A percentile compares a stretch with the other conserved stretches of the same genome.
phyloP scores from a whole-genome alignment of 2,113 vertebrate species.

The Cyanistes caeruleus region DNA sequence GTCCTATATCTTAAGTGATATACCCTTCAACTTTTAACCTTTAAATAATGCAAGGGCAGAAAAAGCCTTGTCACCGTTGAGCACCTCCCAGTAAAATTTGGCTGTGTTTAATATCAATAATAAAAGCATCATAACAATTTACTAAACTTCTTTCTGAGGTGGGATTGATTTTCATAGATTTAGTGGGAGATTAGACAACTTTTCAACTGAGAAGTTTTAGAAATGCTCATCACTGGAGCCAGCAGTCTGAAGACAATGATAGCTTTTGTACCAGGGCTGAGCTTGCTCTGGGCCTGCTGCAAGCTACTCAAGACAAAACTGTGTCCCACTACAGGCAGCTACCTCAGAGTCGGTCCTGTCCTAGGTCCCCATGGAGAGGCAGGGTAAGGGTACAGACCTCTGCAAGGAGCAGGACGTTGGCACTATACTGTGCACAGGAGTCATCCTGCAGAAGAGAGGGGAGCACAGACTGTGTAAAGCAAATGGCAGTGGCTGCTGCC shows the following conservation, averaged over 20 bases:
- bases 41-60: constrained; percentile 35
- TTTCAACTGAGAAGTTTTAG: background rate
- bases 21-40: constrained; percentile 9
- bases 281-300: background rate
- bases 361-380: rapidly evolving
- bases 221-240: background rate
- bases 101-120: background rate
- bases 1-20: background rate
- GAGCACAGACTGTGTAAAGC: background rate
- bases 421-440: rapidly evolving
- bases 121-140: constrained; percentile 12
- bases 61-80: background rate
- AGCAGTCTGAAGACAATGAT: background rate
- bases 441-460: background rate
- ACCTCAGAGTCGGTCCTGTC: background rate
- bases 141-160: background rate
- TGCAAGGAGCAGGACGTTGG: background rate
- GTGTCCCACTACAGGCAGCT: background rate
- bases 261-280: rapidly evolving
- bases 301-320: background rate
- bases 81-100: background rate
- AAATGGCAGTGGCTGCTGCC: rapidly evolving
- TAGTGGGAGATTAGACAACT: background rate
- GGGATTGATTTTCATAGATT: constrained; percentile 6
- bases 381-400: background rate